Base-by-base conservation (phyloP, 2,797 vertebrate species). In the Erithacus rubecula region DNA sequence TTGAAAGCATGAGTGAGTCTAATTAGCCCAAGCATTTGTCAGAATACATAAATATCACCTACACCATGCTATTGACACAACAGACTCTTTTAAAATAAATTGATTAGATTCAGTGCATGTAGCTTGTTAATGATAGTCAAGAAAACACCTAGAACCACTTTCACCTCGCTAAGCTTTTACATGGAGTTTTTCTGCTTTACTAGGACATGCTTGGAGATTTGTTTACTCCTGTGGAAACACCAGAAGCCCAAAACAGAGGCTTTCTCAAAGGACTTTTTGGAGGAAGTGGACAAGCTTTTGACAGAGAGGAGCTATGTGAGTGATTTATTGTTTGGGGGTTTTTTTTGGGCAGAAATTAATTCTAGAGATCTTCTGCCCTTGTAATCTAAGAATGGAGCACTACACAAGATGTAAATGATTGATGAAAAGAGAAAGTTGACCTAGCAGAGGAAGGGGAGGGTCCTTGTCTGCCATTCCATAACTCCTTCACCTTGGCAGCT, bases 181-280 rank as follows among this genome's bases (percentile, higher is more conserved):
- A 5, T 75, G 49, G 67, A 37, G 13, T 83, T 79, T 84, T 84
- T 91, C 70, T 80, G 41, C 75, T 96, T 91, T 92, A 12, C 82
- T 94, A 99, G 99, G 99, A 99, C 90, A 99, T 99, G 99, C 98
- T 99, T 72, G 99, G 99, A 75, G 99, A 99, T 97, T 98, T 99
- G 92, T 99, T 99, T 97, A 99, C 98, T 64, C 98, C 99, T 13
- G 99, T 98, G 95, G 99, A 99, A 97, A 99, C 99, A 34, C 99
- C 99, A 34, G 99, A 99, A 96, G 99, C 99, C 64, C 99, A 99
- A 95, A 99, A 99, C 97, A 98, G 99, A 98, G 99, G 99, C 59
- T 99, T 99, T 96, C 98, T 99, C 49, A 99, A 99, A 95, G 99
- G 99, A 71, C 98, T 99, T 91, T 99, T 99, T 92, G 98, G 99